Percentiles rank a stretch among this genome's conserved stretches.
These are phyloP conservation scores for Tanypteryx hageni DNA, from an alignment of 2,888 invertebrate genomes.

Conservation along the genomic window DNA sequence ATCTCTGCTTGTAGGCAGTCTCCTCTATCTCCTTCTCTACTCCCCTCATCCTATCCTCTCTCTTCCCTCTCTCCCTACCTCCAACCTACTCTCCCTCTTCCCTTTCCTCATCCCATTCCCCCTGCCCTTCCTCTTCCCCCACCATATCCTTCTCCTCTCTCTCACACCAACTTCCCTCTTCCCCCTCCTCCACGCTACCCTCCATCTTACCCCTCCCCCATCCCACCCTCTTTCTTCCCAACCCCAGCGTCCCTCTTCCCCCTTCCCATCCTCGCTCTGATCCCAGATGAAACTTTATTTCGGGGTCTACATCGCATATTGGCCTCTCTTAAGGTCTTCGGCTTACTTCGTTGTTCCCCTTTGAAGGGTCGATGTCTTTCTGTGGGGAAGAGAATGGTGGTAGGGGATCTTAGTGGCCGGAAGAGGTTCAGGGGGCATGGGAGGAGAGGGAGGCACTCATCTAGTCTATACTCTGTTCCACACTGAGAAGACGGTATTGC, in stretches of 20 bases:
- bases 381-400: too few relatives aligned
- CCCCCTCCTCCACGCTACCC: slow-evolving; percentile 70
- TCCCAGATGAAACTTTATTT: background rate
- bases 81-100: too few relatives aligned
- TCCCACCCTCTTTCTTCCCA: slow-evolving; percentile 67
- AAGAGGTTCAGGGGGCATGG: too few relatives aligned
- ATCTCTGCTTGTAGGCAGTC: background rate
- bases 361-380: too few relatives aligned
- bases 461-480: too few relatives aligned
- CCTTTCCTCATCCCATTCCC: too few relatives aligned
- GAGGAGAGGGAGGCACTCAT: too few relatives aligned
- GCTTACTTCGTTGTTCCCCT: too few relatives aligned
- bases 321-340: background rate
- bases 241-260: too few relatives aligned
- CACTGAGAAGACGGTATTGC: too few relatives aligned
- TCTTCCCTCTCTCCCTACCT: slow-evolving; percentile 55
- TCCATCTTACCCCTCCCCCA: slow-evolving; percentile 68
- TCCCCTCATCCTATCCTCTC: slow-evolving; percentile 69
- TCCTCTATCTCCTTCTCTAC: background rate
- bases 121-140: too few relatives aligned
- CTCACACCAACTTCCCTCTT: slow-evolving; percentile 40
- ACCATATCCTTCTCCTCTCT: slow-evolving; percentile 16
- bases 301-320: background rate
- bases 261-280: background rate
- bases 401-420: too few relatives aligned